Percentiles rank a stretch among this genome's conserved stretches.
phyloP scores from a whole-genome alignment of 2,888 invertebrate species.

The Cremastobaeus sp. region DNA sequence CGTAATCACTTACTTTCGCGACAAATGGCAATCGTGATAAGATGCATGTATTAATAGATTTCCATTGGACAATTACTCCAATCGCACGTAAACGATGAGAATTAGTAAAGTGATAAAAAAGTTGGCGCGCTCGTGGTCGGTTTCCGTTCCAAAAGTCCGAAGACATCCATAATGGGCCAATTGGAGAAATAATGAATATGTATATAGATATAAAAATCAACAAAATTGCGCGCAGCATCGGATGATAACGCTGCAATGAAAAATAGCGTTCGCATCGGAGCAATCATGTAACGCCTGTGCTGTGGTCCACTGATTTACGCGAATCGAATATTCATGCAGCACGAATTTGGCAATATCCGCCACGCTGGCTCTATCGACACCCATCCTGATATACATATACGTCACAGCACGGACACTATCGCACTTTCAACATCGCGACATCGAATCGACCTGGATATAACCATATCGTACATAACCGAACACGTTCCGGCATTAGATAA shows the following conservation, averaged over 20 bases:
- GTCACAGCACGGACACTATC: constrained; percentile 56
- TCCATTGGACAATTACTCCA: too few species aligned
- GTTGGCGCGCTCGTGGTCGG: too few species aligned
- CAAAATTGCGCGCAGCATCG: constrained; percentile 14
- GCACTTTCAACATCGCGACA: constrained; percentile 55
- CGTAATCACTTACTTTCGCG: too few species aligned
- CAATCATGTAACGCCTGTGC: constrained; percentile 61
- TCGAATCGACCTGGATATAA: constrained; percentile 51
- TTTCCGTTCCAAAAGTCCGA: too few species aligned
- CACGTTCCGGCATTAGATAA: constrained; percentile 51
- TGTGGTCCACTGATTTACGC: constrained; percentile 59
- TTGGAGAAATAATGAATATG: constrained; percentile 10
- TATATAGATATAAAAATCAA: constrained; percentile 29
- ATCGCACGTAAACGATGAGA: too few species aligned
- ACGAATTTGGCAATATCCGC: constrained; percentile 62
- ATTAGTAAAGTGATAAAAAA: too few species aligned
- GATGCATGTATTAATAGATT: too few species aligned
- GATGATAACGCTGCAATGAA: constrained; percentile 44
- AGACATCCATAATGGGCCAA: constrained; percentile 2
- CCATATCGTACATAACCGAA: constrained; percentile 55
- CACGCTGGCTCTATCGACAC: constrained; percentile 52
- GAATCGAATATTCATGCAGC: constrained; percentile 61
- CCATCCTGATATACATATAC: constrained; percentile 57
- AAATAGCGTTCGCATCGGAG: constrained; percentile 54
- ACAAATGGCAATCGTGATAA: too few species aligned